Percentiles rank a stretch among this genome's conserved stretches.
Evolutionary conservation across 2,113 vertebrate genomes (phyloP).

Genomic region (Oostethus manadensis): DNA sequence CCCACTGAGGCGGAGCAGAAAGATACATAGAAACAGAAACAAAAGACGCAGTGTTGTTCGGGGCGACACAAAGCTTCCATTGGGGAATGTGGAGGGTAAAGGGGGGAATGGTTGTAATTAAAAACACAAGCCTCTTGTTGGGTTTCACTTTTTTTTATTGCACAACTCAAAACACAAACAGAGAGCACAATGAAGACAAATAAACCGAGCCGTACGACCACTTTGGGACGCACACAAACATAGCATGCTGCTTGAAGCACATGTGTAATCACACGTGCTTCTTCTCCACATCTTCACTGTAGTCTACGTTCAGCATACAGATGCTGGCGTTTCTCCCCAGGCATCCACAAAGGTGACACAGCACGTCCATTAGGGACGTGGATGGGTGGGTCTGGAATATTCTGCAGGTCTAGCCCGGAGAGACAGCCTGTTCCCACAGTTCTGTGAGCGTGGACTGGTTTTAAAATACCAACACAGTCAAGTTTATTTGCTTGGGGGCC

Average conservation of each 20-base stretch:
- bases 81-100: slow-evolving; percentile 38
- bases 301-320: slow-evolving; percentile 36
- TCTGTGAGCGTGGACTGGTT: slow-evolving; percentile 25
- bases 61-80: slow-evolving; percentile 45
- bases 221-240: slow-evolving; percentile 18
- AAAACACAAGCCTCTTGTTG: slow-evolving; percentile 55
- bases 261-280: slow-evolving; percentile 13
- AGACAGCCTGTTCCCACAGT: slow-evolving; percentile 51
- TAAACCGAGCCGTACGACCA: slow-evolving; percentile 17
- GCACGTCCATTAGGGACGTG: slow-evolving; percentile 26
- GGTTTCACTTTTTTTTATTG: slow-evolving; percentile 44
- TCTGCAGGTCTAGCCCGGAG: slow-evolving; percentile 38
- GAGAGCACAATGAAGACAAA: slow-evolving; percentile 31
- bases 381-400: slow-evolving; percentile 13
- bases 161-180: slow-evolving; percentile 24
- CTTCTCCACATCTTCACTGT: slow-evolving; percentile 12
- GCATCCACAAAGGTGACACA: slow-evolving; percentile 37
- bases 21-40: slow-evolving; percentile 32
- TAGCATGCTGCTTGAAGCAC: neutral
- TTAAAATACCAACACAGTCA: slow-evolving; percentile 11
- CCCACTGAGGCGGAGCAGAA: slow-evolving; percentile 12
- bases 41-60: slow-evolving; percentile 53
- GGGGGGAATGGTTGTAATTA: slow-evolving; percentile 49
- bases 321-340: slow-evolving; percentile 16
- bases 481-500: neutral